Evolutionary conservation across 2,797 vertebrate species (phyloP).

Genomic region (Dallia pectoralis): DNA sequence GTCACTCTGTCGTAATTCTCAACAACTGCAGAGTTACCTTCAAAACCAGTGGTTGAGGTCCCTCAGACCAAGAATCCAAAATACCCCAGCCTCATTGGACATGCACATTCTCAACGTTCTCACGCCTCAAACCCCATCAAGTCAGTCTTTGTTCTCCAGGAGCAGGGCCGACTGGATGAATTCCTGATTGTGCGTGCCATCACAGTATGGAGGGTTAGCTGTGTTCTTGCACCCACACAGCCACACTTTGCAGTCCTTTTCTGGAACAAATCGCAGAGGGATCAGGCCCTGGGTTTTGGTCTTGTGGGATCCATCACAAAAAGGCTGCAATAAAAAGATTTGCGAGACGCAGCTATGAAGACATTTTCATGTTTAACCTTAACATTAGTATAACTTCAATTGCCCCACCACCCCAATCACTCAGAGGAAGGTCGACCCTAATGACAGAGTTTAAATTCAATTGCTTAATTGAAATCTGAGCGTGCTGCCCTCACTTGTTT

Average conservation of each 20-base stretch:
- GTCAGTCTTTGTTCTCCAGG: conserved; percentile 34
- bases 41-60: not conserved
- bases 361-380: no score
- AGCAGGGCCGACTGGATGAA: conserved; percentile 47
- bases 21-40: not conserved
- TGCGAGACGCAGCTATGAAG: not conserved
- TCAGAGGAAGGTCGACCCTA: not conserved
- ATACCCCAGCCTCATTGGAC: not conserved
- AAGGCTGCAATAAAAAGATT: conserved; percentile 70
- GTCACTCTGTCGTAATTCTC: not conserved
- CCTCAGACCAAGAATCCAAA: not conserved
- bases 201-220: conserved; percentile 73
- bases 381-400: no score
- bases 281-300: conserved; percentile 56
- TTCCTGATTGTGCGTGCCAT: conserved; percentile 77
- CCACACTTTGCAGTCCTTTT: conserved; percentile 58
- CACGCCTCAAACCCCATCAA: no score
- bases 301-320: conserved; percentile 83
- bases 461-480: not conserved
- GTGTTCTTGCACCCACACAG: conserved; percentile 88
- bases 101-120: not conserved
- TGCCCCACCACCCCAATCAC: no score
- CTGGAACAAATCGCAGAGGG: conserved; percentile 73
- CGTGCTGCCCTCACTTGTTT: conserved; percentile 71
- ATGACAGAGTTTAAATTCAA: not conserved